A percentile compares a stretch with the other conserved stretches of the same genome.
Evolutionary conservation across 2,797 vertebrate genomes (phyloP).

Genomic region (Scomberomorus guttatus): DNA sequence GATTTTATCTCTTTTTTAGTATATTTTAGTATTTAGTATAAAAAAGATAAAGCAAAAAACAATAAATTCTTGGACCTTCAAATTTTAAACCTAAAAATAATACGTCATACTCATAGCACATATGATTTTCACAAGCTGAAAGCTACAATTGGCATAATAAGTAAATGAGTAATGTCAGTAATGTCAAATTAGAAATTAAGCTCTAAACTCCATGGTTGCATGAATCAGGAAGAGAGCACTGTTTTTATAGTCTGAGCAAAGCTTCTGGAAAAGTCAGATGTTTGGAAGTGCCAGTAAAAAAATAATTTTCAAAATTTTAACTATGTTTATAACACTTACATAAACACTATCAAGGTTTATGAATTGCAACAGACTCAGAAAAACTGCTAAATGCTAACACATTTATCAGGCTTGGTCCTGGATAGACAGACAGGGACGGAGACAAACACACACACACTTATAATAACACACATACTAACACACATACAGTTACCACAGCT

Average conservation of each 20-base stretch:
- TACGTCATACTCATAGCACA: background rate
- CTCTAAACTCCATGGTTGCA: too few species aligned
- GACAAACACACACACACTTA: constrained; percentile 10
- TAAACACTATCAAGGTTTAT: background rate
- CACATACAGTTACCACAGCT: constrained; percentile 16
- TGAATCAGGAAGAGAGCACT: background rate
- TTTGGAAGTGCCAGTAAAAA: background rate
- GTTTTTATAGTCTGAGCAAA: background rate
- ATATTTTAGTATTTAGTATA: too few species aligned
- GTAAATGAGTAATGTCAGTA: background rate
- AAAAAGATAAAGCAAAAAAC: too few species aligned
- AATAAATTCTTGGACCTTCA: too few species aligned
- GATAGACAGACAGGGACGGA: background rate
- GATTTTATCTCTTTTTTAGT: too few species aligned
- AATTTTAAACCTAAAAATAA: background rate
- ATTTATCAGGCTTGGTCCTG: background rate
- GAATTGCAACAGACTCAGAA: background rate
- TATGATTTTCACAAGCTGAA: background rate
- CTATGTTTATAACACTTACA: background rate
- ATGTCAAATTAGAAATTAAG: background rate
- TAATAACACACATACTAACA: constrained; percentile 2
- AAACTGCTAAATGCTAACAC: constrained; percentile 25
- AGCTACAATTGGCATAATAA: background rate
- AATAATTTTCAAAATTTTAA: background rate
- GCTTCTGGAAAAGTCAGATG: background rate